Conservation (phyloP, 2,113 vertebrate genomes). For the Bubo blakistoni region DNA sequence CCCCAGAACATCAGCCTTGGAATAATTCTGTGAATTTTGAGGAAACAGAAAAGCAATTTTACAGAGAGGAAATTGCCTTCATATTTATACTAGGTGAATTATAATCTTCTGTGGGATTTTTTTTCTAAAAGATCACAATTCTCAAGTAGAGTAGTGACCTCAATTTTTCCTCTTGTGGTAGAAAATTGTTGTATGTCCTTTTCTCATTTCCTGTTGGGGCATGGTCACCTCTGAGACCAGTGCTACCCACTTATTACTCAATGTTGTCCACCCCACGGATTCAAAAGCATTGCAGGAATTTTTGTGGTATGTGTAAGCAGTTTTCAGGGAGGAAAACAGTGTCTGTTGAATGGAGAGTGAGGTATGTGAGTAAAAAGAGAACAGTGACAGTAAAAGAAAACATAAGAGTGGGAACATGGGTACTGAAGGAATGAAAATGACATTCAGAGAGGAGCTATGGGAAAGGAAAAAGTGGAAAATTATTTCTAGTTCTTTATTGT, state of each 20-base stretch:
- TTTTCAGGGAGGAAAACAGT: background rate
- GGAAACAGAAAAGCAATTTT: slow-evolving; percentile 1
- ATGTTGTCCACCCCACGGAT: background rate
- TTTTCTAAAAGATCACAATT: background rate
- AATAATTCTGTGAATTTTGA: background rate
- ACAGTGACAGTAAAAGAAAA: background rate
- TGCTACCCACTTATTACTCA: background rate
- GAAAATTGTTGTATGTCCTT: background rate
- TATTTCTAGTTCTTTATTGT: background rate
- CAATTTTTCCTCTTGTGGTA: background rate
- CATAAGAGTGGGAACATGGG: background rate
- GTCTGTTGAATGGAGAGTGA: background rate
- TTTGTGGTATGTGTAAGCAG: background rate
- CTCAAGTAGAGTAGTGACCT: background rate
- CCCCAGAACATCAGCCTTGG: background rate
- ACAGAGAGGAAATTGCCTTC: slow-evolving; percentile 14
- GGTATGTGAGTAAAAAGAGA: background rate
- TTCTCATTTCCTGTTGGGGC: slow-evolving; percentile 1
- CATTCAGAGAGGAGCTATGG: background rate
- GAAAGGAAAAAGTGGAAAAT: background rate
- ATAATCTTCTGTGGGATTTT: background rate
- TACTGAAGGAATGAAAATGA: background rate
- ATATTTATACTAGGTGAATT: slow-evolving; percentile 6
- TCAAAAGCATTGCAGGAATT: background rate
- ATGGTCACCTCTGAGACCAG: background rate